phyloP scores from a whole-genome alignment of 2,797 vertebrate genomes.

The Sebastes minor region DNA sequence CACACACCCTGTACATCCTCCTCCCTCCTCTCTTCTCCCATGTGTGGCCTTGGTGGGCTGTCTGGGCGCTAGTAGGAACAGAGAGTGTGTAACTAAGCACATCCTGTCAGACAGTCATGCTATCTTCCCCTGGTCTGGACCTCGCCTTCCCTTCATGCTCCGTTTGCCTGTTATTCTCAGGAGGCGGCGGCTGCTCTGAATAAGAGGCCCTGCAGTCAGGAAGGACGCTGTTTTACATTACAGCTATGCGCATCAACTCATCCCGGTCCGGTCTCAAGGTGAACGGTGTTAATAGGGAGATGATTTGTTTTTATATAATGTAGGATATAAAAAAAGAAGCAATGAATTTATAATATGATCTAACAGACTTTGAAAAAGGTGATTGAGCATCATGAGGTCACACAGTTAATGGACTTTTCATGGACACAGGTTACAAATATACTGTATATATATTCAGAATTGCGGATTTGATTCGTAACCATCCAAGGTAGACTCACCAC shows the following conservation, averaged over 20 bases:
- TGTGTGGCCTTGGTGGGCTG: slow-evolving; percentile 76
- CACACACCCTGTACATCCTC: slow-evolving; percentile 13
- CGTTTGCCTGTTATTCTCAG: slow-evolving; percentile 76
- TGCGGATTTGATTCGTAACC: not conserved
- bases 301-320: slow-evolving; percentile 28
- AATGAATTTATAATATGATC: not conserved
- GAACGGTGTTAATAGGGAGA: slow-evolving; percentile 27
- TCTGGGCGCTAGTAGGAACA: slow-evolving; percentile 74
- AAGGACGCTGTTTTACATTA: slow-evolving; percentile 50
- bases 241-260: slow-evolving; percentile 41
- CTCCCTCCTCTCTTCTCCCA: slow-evolving; percentile 49
- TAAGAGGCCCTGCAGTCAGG: slow-evolving; percentile 59
- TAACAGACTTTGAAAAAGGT: not conserved
- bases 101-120: slow-evolving; percentile 86
- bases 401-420: not conserved
- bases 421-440: not conserved
- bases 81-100: slow-evolving; percentile 85
- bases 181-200: slow-evolving; percentile 68
- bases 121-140: slow-evolving; percentile 76
- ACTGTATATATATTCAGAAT: not conserved
- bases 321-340: slow-evolving; percentile 1
- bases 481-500: not conserved
- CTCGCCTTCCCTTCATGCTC: slow-evolving; percentile 83
- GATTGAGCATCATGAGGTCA: not conserved
- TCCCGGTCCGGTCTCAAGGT: slow-evolving; percentile 34